Evolutionary conservation across 2,888 invertebrate species (phyloP).

Genomic region (Tenodera sinensis): DNA sequence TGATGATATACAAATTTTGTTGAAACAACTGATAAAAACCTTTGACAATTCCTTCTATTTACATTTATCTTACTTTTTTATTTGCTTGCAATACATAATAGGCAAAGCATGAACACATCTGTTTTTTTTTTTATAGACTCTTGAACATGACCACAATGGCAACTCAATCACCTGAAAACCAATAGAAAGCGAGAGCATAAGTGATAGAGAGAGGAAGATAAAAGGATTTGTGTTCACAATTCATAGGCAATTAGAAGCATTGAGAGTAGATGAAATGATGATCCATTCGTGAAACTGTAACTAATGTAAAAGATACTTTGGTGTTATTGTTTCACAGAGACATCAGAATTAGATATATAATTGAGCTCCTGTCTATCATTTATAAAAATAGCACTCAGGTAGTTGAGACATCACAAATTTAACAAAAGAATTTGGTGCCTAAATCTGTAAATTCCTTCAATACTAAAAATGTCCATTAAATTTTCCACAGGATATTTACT

Average conservation of each 20-base stretch:
- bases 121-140: not conserved
- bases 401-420: not conserved
- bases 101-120: too few relatives aligned
- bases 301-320: not conserved
- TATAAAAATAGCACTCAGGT: not conserved
- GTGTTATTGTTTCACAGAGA: not conserved
- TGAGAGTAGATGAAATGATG: not conserved
- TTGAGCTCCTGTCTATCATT: not conserved
- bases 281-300: not conserved
- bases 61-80: too few relatives aligned
- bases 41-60: not conserved
- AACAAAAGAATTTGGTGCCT: not conserved
- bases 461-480: not conserved
- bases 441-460: not conserved
- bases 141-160: not conserved
- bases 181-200: not conserved
- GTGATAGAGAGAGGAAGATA: not conserved
- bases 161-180: not conserved
- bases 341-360: not conserved
- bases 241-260: not conserved
- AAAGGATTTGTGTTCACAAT: not conserved
- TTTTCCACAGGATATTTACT: not conserved
- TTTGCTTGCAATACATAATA: too few relatives aligned
- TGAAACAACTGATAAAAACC: too few relatives aligned
- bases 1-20: not conserved